Base-by-base conservation (phyloP, 2,113 vertebrate genomes). In the Suncus etruscus region DNA sequence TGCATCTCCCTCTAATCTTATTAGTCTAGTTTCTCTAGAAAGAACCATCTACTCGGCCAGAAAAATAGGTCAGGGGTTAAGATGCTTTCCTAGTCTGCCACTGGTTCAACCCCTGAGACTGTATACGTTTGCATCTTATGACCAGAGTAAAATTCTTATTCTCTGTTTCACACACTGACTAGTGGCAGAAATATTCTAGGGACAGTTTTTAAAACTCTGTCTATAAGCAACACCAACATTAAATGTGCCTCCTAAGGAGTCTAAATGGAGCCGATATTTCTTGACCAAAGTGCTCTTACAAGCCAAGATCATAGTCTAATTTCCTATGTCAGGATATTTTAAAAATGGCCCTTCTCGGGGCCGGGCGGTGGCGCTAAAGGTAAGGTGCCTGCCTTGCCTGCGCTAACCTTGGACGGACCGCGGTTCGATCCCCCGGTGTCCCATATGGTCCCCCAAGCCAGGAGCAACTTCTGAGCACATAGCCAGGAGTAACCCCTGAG, bases 91-190 rank as follows among this genome's bases (percentile, higher is more conserved):
- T 61, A 61, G 18, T 20, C 58, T 61, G 6, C 22, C 58, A 61
- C 58, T 61, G 58, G 54, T 61, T 20, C 58, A 22, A 61, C 16
- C 58, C 58, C 18, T 61, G 16, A 3, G 16, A 61, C 18, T 61
- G 6, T 61, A 22, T 22, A 61, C 22, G 5, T 39, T 84, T 83
- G 66, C 72, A 27, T 94, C 92, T 97, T 96, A 96, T 96, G 95
- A 97, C 96, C 50, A 97, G 96, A 96, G 79, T 75, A 94, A 79
- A 92, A 93, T 93, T 95, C 91, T 95, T 48, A 84, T 96, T 83
- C 90, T 94, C 45, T 61, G 22, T 90, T 92, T 96, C 96, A 96
- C 94, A 96, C 39, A 77, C 77, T 92, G 77, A 96, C 96, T 92
- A 73, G 85, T 90, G 90, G 94, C 5, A 50, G 91, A 78, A 39